Conservation (phyloP, 2,888 invertebrate genomes). For the Hemistola chrysoprasaria region DNA sequence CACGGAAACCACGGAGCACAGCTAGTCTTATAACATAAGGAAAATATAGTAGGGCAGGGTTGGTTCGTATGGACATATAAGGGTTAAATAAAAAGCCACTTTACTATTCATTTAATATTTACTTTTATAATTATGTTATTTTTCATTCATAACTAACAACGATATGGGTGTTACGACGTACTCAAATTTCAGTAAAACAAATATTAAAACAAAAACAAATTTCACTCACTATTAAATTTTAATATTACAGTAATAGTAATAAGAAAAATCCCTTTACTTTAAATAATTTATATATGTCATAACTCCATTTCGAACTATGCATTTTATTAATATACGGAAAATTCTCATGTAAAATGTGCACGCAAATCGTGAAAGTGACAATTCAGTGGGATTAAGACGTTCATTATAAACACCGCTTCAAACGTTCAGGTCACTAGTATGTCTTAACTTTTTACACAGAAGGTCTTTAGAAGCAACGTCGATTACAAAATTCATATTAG, state of each 20-base stretch:
- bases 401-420: conserved; percentile 68
- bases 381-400: conserved; percentile 76
- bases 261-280: conserved; percentile 70
- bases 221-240: conserved; percentile 81
- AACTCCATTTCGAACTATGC: conserved; percentile 73
- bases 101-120: conserved; percentile 82
- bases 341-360: conserved; percentile 75
- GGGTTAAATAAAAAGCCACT: conserved; percentile 67
- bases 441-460: conserved; percentile 80
- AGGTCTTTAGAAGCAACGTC: conserved; percentile 80
- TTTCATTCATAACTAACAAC: conserved; percentile 82
- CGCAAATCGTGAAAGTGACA: conserved; percentile 77
- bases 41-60: no score
- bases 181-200: conserved; percentile 81
- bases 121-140: conserved; percentile 83
- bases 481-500: conserved; percentile 81
- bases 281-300: conserved; percentile 79
- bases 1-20: no score
- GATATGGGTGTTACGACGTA: conserved; percentile 82
- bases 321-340: conserved; percentile 52
- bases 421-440: conserved; percentile 82
- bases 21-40: no score
- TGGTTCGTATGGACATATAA: not conserved
- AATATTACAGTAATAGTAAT: conserved; percentile 79
- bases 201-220: conserved; percentile 80